Conservation (phyloP, 2,797 vertebrate genomes). For the Malurus splendens region DNA sequence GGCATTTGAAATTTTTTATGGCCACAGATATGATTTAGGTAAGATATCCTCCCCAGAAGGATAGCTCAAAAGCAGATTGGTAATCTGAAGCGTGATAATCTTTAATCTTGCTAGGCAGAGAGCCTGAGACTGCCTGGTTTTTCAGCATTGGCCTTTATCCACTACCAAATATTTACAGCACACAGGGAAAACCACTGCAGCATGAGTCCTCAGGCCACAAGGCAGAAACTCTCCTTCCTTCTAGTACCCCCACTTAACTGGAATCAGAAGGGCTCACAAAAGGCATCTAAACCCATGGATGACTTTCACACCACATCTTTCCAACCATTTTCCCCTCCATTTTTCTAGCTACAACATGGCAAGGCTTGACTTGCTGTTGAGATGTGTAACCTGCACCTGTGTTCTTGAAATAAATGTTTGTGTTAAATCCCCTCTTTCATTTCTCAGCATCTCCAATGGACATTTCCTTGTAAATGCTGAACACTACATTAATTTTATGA, state of each 20-base stretch:
- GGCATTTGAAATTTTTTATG: neutral
- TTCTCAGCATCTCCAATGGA: neutral
- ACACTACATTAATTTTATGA: neutral
- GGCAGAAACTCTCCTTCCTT: neutral
- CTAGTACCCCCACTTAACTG: neutral
- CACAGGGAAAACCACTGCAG: neutral
- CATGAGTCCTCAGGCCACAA: fast-evolving
- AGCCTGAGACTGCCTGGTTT: neutral
- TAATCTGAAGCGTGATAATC: neutral
- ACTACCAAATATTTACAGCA: neutral
- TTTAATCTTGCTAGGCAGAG: neutral
- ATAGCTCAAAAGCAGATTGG: neutral
- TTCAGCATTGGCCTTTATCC: neutral
- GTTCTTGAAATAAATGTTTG: neutral
- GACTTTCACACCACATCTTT: neutral
- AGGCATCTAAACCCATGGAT: no score
- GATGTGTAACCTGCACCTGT: neutral
- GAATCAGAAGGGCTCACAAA: neutral
- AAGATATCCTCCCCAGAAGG: neutral
- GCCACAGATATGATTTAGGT: neutral
- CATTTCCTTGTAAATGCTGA: neutral
- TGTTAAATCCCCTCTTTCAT: neutral
- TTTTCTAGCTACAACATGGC: neutral
- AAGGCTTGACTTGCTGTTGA: neutral
- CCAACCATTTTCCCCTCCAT: fast-evolving